Conservation (phyloP, 2,797 vertebrate genomes). For the Podarcis siculus region DNA sequence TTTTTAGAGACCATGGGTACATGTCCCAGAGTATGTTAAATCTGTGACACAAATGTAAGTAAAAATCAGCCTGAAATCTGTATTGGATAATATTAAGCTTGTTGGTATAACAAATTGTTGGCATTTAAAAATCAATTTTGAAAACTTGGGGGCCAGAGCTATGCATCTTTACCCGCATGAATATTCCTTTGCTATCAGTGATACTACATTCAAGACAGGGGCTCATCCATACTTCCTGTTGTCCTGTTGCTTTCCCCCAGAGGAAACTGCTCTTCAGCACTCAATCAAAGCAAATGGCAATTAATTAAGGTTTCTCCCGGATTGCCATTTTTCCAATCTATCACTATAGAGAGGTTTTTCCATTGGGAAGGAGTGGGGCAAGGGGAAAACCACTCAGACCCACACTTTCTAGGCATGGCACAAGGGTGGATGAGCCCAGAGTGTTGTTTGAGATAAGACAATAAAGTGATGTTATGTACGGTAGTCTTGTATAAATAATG, state of each 20-base stretch:
- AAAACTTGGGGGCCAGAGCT: not conserved
- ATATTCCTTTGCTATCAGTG: not conserved
- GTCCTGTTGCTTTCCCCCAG: too few species aligned
- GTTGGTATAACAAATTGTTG: not conserved
- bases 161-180: not conserved
- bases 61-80: not conserved
- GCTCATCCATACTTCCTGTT: too few species aligned
- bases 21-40: not conserved
- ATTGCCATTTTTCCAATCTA: too few species aligned
- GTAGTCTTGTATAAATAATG: not conserved
- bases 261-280: too few species aligned
- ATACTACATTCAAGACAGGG: not conserved
- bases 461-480: not conserved
- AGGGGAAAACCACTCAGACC: too few species aligned
- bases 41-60: not conserved
- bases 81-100: not conserved
- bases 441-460: not conserved
- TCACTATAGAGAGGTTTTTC: too few species aligned
- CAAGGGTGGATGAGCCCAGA: too few species aligned
- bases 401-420: too few species aligned
- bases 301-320: too few species aligned
- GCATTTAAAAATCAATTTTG: not conserved
- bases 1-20: not conserved
- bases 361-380: too few species aligned
- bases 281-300: too few species aligned